Percentiles rank a stretch among this genome's conserved stretches.
Evolutionary conservation across 2,797 vertebrate genomes (phyloP).

Genomic region (Pempheris klunzingeri): DNA sequence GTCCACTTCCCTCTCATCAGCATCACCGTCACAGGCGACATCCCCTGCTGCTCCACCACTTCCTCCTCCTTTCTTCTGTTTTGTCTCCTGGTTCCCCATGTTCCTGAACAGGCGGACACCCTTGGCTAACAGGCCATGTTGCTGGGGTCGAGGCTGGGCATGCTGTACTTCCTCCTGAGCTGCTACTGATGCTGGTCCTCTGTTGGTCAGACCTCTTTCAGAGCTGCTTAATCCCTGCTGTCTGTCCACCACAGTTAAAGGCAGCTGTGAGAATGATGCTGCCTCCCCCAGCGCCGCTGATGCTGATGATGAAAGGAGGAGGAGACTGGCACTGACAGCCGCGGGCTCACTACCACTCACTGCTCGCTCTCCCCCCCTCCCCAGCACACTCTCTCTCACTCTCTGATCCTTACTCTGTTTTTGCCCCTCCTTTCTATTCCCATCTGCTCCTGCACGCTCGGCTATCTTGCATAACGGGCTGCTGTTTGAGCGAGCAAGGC

Average conservation of each 20-base stretch:
- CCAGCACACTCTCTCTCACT: constrained; percentile 63
- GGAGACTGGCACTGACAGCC: constrained; percentile 82
- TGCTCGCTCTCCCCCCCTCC: constrained; percentile 64
- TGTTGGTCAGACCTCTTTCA: constrained; percentile 53
- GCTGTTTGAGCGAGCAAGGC: constrained; percentile 85
- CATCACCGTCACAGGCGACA: constrained; percentile 79
- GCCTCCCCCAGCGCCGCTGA: constrained; percentile 72
- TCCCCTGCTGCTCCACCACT: constrained; percentile 83
- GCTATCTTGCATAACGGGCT: constrained; percentile 89
- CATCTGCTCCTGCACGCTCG: constrained; percentile 78
- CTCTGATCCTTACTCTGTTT: constrained; percentile 80
- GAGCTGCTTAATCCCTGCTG: constrained; percentile 68
- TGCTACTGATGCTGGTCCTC: constrained; percentile 40
- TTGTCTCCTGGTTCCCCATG: constrained; percentile 98
- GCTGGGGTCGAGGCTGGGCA: constrained; percentile 78
- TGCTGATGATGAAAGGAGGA: constrained; percentile 79
- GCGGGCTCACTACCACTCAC: constrained; percentile 74
- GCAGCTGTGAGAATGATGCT: constrained; percentile 81
- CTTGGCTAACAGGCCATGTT: constrained; percentile 87
- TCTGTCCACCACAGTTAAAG: constrained; percentile 59
- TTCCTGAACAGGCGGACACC: constrained; percentile 81
- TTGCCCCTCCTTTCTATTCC: constrained; percentile 83
- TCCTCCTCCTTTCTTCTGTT: constrained; percentile 89
- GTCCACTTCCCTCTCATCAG: constrained; percentile 85
- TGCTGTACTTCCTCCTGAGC: constrained; percentile 58